phyloP scores from a whole-genome alignment of 2,113 vertebrate species.

The Benitochromis conjunctus region DNA sequence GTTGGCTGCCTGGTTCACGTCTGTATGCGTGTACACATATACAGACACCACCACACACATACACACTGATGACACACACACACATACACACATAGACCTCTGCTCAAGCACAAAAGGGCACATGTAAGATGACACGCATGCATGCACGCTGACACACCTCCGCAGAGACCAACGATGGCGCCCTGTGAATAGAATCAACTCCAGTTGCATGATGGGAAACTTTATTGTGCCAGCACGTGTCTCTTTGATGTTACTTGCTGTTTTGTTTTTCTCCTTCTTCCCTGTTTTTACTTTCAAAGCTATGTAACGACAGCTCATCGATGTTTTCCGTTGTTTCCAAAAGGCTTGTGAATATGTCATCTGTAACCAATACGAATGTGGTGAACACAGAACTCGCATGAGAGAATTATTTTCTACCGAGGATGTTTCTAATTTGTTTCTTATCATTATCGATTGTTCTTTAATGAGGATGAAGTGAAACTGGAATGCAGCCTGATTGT shows the following conservation, averaged over 20 bases:
- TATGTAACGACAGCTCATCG: slow-evolving; percentile 39
- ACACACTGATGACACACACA: background rate
- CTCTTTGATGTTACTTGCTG: slow-evolving; percentile 50
- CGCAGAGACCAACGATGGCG: slow-evolving; percentile 55
- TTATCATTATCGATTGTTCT: slow-evolving; percentile 66
- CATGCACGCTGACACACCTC: slow-evolving; percentile 62
- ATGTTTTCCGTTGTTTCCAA: slow-evolving; percentile 6
- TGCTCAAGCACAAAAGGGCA: slow-evolving; percentile 75
- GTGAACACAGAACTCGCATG: slow-evolving; percentile 73
- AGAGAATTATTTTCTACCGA: slow-evolving; percentile 77
- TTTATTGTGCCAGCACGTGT: slow-evolving; percentile 71
- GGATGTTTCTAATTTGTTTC: slow-evolving; percentile 76
- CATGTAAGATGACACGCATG: slow-evolving; percentile 66
- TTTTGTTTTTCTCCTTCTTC: background rate
- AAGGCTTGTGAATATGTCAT: slow-evolving; percentile 66
- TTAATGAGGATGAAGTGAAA: slow-evolving; percentile 56
- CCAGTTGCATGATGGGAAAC: slow-evolving; percentile 74
- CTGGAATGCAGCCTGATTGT: slow-evolving; percentile 72
- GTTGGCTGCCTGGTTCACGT: slow-evolving; percentile 26
- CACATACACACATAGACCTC: slow-evolving; percentile 22
- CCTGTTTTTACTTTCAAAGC: slow-evolving; percentile 22
- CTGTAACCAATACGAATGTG: slow-evolving; percentile 70
- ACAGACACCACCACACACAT: background rate
- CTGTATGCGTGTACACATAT: background rate
- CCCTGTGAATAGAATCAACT: slow-evolving; percentile 66